phyloP scores from a whole-genome alignment of 2,113 vertebrate species.

The Pteruthius melanotis region DNA sequence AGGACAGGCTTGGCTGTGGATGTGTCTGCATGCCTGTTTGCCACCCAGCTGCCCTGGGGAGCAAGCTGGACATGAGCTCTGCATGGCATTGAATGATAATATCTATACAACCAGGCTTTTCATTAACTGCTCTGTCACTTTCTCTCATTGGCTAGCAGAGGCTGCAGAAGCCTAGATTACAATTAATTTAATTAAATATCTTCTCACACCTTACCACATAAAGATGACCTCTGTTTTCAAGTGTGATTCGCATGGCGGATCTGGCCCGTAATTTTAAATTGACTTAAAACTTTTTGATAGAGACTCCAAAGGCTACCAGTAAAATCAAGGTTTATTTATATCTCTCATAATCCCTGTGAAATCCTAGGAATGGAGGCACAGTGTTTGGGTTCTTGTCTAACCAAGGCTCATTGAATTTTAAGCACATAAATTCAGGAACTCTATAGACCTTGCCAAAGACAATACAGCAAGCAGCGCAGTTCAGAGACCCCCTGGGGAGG shows the following conservation, averaged over 20 bases:
- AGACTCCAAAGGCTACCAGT: not conserved
- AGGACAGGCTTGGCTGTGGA: not conserved
- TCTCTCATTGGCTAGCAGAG: not conserved
- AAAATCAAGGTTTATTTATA: conserved; percentile 22
- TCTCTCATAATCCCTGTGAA: conserved; percentile 10
- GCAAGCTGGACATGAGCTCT: not conserved
- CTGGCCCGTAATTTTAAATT: not conserved
- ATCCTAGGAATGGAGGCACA: not conserved
- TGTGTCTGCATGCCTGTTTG: rapidly evolving
- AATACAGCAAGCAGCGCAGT: conserved; percentile 21
- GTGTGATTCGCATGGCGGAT: rapidly evolving
- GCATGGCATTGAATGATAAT: not conserved
- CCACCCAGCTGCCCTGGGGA: not conserved
- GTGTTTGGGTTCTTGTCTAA: conserved; percentile 52
- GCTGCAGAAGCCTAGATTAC: not conserved
- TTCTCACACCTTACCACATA: not conserved
- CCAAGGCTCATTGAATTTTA: conserved; percentile 57
- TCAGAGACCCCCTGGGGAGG: not conserved
- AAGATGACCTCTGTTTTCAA: not conserved
- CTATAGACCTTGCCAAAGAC: conserved; percentile 55
- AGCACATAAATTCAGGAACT: conserved; percentile 51
- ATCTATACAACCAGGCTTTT: not conserved
- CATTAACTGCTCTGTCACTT: not conserved
- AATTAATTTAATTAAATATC: not conserved
- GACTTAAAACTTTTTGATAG: not conserved